phyloP scores from a whole-genome alignment of 2,888 invertebrate species.

The Pollenia griseotomentosa region DNA sequence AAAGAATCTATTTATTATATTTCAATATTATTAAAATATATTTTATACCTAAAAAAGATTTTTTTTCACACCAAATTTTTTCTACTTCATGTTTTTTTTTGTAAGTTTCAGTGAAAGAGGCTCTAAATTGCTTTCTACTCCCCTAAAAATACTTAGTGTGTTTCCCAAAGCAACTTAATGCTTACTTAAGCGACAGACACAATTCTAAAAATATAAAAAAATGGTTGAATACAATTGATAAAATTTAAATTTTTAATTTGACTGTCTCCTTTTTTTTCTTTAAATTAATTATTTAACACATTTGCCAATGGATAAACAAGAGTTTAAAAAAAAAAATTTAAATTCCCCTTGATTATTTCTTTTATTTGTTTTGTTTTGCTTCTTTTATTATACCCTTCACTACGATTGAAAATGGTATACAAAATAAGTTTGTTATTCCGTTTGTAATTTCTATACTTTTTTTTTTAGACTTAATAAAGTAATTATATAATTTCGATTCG shows the following conservation, averaged over 20 bases:
- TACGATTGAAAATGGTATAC: no score
- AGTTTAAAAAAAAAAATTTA: background rate
- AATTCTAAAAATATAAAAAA: conserved; percentile 33
- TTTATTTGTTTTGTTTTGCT: background rate
- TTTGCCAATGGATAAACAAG: conserved; percentile 32
- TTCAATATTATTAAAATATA: no score
- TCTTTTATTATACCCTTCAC: background rate
- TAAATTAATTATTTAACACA: conserved; percentile 63
- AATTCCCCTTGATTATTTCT: conserved; percentile 20
- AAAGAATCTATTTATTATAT: no score
- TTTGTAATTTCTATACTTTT: background rate
- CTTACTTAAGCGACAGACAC: background rate
- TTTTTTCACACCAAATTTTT: no score
- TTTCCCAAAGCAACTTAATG: background rate
- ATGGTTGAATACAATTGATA: conserved; percentile 51
- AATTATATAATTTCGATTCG: no score
- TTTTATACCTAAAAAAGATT: no score
- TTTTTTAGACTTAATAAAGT: no score
- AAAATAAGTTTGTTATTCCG: no score
- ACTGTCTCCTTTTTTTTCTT: background rate
- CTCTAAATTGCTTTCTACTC: background rate
- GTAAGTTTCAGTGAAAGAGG: no score
- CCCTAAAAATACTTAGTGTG: background rate
- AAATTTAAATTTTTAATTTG: conserved; percentile 41
- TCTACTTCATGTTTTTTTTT: no score